Percentiles rank a stretch among this genome's conserved stretches.
phyloP scores from a whole-genome alignment of 2,113 vertebrate species.

The Hiodon tergisus region DNA sequence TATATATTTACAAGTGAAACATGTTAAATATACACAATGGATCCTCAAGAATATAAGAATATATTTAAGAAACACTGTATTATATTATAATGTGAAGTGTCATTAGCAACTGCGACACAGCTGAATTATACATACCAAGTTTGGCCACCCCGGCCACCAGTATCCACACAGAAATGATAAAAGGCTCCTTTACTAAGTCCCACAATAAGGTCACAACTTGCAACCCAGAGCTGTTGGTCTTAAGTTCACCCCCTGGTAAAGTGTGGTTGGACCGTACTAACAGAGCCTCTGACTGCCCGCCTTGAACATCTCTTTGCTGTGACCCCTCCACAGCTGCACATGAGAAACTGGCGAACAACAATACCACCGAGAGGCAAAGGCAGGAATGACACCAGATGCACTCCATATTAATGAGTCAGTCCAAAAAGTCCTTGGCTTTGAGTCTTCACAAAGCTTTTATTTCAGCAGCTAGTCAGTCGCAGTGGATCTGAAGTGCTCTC shows the following conservation, averaged over 20 bases:
- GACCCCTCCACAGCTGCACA: background rate
- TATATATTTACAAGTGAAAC: too few relatives aligned
- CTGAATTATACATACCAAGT: conserved; percentile 67
- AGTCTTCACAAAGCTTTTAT: background rate
- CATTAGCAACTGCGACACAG: background rate
- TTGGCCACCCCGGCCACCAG: conserved; percentile 80
- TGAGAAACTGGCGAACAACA: conserved; percentile 29
- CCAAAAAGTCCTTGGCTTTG: background rate
- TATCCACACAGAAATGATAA: conserved; percentile 75
- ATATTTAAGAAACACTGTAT: background rate
- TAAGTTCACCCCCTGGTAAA: background rate
- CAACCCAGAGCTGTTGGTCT: conserved; percentile 40
- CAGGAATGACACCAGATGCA: background rate
- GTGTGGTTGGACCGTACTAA: conserved; percentile 6
- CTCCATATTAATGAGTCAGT: conserved; percentile 32
- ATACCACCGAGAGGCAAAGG: conserved; percentile 34
- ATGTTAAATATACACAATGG: too few relatives aligned
- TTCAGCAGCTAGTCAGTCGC: background rate
- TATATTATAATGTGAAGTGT: background rate
- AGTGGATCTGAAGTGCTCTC: background rate
- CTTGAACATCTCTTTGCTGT: background rate
- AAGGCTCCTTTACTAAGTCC: conserved; percentile 77
- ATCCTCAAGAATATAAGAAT: background rate
- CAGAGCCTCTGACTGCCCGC: background rate
- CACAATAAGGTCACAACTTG: conserved; percentile 75